Evolutionary conservation across 2,113 vertebrate genomes (phyloP).

Genomic region (Poecile atricapillus): DNA sequence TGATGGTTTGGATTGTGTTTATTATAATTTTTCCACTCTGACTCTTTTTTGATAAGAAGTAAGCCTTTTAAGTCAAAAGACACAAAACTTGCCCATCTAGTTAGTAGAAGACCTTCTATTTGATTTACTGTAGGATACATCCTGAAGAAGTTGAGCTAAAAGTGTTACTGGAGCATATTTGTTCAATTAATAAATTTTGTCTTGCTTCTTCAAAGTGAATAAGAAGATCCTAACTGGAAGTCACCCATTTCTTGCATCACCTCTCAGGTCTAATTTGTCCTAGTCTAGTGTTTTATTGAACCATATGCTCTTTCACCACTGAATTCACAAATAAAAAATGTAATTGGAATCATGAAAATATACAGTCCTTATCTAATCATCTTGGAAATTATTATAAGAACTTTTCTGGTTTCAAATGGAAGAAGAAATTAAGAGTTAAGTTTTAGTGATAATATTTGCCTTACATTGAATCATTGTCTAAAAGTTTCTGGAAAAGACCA

Average conservation of each 20-base stretch:
- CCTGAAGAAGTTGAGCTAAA: background rate
- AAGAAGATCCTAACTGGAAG: background rate
- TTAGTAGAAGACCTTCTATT: background rate
- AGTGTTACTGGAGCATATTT: background rate
- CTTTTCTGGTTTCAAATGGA: background rate
- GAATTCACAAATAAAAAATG: background rate
- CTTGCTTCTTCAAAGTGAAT: background rate
- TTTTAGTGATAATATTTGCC: background rate
- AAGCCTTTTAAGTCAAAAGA: background rate
- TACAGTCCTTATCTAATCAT: background rate
- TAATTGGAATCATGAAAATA: background rate
- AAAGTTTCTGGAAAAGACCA: background rate
- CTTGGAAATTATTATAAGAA: background rate
- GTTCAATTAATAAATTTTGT: background rate
- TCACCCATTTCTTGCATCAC: background rate
- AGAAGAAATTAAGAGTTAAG: background rate
- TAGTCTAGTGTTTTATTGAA: background rate
- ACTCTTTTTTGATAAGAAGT: background rate
- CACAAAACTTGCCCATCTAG: background rate
- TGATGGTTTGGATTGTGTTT: background rate
- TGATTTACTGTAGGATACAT: background rate
- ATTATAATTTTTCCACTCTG: background rate
- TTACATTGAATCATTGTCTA: background rate
- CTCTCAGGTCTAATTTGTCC: background rate
- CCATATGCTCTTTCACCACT: background rate